phyloP scores from a whole-genome alignment of 2,888 invertebrate genomes.

The Chymomyza caudatula region DNA sequence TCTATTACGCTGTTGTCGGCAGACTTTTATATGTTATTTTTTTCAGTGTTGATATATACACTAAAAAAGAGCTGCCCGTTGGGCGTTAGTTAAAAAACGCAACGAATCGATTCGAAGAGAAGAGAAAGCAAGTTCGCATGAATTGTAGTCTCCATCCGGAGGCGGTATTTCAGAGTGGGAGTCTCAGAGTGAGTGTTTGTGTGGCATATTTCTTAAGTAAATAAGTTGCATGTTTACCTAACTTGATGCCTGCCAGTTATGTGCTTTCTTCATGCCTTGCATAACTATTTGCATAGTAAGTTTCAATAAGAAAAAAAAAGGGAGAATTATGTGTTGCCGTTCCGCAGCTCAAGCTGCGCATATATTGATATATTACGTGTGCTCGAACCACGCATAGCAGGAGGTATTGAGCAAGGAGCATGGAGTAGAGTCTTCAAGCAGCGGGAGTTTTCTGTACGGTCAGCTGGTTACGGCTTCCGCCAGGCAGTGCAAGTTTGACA shows the following conservation, averaged over 20 bases:
- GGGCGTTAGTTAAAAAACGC: conserved; percentile 20
- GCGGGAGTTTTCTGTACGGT: conserved; percentile 29
- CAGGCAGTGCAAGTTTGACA: conserved; percentile 70
- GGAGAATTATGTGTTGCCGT: not conserved
- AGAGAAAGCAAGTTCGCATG: not conserved
- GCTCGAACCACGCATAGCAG: conserved; percentile 37
- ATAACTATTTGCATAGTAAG: conserved; percentile 49
- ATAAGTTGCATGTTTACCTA: conserved; percentile 39
- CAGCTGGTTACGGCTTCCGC: conserved; percentile 55
- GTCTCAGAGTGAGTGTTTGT: not conserved
- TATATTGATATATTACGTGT: conserved; percentile 44
- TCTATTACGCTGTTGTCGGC: too few species aligned
- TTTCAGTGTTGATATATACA: conserved; percentile 43
- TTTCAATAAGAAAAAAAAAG: not conserved
- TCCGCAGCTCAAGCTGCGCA: conserved; percentile 2
- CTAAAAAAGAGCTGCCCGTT: not conserved
- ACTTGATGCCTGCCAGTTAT: conserved; percentile 51
- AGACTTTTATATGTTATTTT: too few species aligned
- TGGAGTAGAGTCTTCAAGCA: not conserved
- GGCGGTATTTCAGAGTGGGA: not conserved
- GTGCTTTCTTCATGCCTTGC: conserved; percentile 14
- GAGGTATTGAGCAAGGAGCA: too few species aligned
- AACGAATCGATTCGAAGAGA: conserved; percentile 17
- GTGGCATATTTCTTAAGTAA: conserved; percentile 45
- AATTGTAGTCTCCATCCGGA: conserved; percentile 6